Percentiles rank a stretch among this genome's conserved stretches.
Evolutionary conservation across 2,797 vertebrate species (phyloP).

Genomic region (Ara ararauna): DNA sequence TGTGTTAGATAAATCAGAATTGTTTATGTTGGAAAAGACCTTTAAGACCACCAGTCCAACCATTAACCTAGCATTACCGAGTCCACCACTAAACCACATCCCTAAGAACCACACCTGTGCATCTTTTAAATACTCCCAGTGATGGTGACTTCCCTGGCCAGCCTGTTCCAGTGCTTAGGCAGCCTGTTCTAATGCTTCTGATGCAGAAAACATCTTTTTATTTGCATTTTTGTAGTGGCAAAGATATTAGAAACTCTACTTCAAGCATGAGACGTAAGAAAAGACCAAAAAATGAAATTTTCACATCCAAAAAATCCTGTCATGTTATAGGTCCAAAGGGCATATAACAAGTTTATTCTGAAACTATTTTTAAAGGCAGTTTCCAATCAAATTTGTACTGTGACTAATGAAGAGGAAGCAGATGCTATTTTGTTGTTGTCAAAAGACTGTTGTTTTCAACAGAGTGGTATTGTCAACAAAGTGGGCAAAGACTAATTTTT

Average conservation of each 20-base stretch:
- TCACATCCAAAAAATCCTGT: background rate
- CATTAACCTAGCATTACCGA: background rate
- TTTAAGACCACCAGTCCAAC: background rate
- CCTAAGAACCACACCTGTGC: rapidly evolving
- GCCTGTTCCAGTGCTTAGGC: background rate
- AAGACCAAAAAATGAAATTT: background rate
- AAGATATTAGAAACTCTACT: background rate
- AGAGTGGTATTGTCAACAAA: background rate
- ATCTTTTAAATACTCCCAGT: background rate
- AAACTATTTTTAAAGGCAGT: constrained; percentile 2
- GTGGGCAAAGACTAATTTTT: background rate
- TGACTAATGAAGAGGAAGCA: background rate
- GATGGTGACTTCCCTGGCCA: background rate
- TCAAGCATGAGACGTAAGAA: background rate
- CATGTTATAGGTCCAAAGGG: background rate
- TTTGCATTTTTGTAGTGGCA: background rate
- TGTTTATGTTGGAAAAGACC: background rate
- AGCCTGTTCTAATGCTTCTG: background rate
- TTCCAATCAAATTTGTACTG: background rate
- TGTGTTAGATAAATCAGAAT: background rate
- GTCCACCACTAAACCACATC: background rate
- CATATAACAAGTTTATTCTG: background rate
- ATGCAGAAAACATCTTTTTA: background rate
- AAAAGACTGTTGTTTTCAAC: background rate
- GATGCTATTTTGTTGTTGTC: background rate